Evolutionary conservation across 2,113 vertebrate genomes (phyloP), one percentile per base, ranked within the genome.

Genomic region (Chionomys nivalis): DNA sequence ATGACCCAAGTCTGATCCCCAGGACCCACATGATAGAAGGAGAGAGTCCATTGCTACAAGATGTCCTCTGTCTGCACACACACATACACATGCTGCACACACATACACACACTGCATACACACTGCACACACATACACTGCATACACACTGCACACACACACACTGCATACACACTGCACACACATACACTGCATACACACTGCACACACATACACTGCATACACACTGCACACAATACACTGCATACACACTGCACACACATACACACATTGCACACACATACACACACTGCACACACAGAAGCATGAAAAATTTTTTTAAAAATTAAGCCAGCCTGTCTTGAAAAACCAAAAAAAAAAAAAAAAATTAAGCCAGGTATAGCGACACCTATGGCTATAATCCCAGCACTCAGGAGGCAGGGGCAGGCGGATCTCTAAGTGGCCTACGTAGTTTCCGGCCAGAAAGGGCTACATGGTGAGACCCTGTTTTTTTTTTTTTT

Each of bases 81-180:
- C n/a, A n/a, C n/a, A n/a, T n/a, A 81, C 0, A 0, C 3, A 55
- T n/a, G n/a, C 52, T 55, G 52, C 75, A 28, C 23, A 44, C 39
- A 42, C 16, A 28, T n/a, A n/a, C n/a, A n/a, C 5, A 6, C 75
- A 26, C 4, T 5, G 14, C 14, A 26, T 19, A 52, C 49, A 55
- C 52, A 5, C 16, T n/a, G n/a, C n/a, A n/a, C n/a, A n/a, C n/a
- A n/a, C n/a, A n/a, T 17, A 55, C 52, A 52, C n/a, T n/a, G n/a
- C n/a, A n/a, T n/a, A 81, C 0, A 0, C 3, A 55, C 52, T 55
- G 52, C 75, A 28, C 23, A 44, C 39, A 42, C 16, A 28, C 5
- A 6, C 75, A 26, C 4, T 5, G 14, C 14, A 26, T 19, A 52
- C 49, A 55, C 52, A 5, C 16, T 17, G 52, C 0, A 5, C 0